phyloP scores from a whole-genome alignment of 1,140 invertebrate genomes.

The Hyles euphorbiae region DNA sequence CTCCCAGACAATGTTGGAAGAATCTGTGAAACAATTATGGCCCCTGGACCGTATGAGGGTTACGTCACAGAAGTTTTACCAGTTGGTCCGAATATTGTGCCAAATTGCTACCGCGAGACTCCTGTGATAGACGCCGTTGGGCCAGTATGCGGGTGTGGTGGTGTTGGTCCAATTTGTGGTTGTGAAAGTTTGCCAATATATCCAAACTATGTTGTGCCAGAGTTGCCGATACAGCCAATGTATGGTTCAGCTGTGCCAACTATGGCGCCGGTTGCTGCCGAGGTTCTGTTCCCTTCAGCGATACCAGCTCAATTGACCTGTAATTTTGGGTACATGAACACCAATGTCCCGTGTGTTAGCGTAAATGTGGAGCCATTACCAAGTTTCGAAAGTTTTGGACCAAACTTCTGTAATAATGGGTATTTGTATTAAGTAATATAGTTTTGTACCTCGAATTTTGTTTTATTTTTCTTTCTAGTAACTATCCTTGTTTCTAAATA shows the following conservation, averaged over 20 bases:
- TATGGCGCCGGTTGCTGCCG: conserved; percentile 20
- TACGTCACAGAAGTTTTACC: conserved; percentile 14
- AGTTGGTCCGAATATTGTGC: conserved; percentile 6
- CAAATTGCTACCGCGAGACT: not conserved
- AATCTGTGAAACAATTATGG: conserved; percentile 18
- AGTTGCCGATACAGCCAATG: no score
- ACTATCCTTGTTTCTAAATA: no score
- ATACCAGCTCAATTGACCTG: conserved; percentile 39
- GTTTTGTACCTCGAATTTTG: no score
- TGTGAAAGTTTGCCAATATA: not conserved
- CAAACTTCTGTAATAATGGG: conserved; percentile 12
- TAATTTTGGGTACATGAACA: conserved; percentile 32
- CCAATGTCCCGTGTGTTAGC: conserved; percentile 30
- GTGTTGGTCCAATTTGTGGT: not conserved
- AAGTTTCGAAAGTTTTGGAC: conserved; percentile 22
- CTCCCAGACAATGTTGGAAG: conserved; percentile 15
- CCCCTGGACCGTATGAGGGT: conserved; percentile 8
- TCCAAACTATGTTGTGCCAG: no score
- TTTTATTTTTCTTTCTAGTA: no score
- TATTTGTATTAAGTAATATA: conserved; percentile 15
- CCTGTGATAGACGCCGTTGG: conserved; percentile 6
- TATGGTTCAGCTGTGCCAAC: not conserved
- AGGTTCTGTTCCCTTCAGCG: conserved; percentile 30
- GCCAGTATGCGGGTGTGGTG: not conserved
- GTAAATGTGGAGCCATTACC: conserved; percentile 33